These are phyloP conservation scores for Liodrosophila aerea DNA, from an alignment of 2,888 invertebrate genomes.

Conservation along the genomic window DNA sequence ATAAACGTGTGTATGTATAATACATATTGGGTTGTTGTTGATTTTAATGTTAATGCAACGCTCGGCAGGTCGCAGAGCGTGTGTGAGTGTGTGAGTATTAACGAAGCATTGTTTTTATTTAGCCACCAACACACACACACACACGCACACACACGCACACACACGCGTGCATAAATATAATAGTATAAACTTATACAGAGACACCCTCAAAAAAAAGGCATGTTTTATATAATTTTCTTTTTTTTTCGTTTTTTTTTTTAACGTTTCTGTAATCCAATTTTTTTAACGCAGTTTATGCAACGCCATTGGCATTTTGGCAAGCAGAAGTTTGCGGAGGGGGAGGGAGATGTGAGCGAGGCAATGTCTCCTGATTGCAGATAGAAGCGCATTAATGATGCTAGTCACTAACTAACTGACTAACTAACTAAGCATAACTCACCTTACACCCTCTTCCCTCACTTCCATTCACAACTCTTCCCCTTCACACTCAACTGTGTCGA, in stretches of 20 bases:
- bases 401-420: too few relatives aligned
- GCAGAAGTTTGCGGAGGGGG: too few relatives aligned
- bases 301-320: slow-evolving; percentile 1
- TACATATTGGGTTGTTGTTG: slow-evolving; percentile 7
- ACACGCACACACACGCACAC: slow-evolving; percentile 1
- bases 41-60: slow-evolving; percentile 48
- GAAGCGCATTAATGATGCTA: background rate
- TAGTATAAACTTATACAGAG: too few relatives aligned
- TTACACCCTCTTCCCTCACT: too few relatives aligned
- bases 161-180: background rate
- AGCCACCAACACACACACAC: slow-evolving; percentile 6
- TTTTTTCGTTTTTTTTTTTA: slow-evolving; percentile 3
- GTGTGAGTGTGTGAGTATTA: slow-evolving; percentile 15
- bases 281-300: background rate
- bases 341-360: too few relatives aligned
- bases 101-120: slow-evolving; percentile 34
- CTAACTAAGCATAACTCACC: too few relatives aligned
- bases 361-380: too few relatives aligned
- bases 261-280: slow-evolving; percentile 8
- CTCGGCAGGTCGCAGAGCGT: slow-evolving; percentile 26
- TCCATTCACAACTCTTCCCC: too few relatives aligned
- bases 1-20: background rate
- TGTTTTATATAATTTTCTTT: background rate
- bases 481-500: too few relatives aligned
- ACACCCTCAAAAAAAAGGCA: background rate